Evolutionary conservation across 2,888 invertebrate genomes (phyloP), one percentile per base, ranked within the genome.

Genomic region (Ochropacha duplaris): DNA sequence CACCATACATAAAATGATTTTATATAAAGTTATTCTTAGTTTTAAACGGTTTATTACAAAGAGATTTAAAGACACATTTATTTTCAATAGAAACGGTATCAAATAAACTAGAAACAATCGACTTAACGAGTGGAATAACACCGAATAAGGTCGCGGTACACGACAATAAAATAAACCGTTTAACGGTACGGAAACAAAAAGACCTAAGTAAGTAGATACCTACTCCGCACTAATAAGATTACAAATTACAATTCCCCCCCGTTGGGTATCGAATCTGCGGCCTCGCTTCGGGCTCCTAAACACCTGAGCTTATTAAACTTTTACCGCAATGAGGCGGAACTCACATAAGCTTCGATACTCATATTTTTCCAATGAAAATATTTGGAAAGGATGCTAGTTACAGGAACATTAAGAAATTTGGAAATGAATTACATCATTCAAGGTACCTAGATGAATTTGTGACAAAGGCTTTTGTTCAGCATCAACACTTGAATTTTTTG

Each of bases 281-380:
- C 65, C 65, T 51, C 56, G 49, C 19, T 44, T 44, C 50, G 39
- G 59, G 58, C 57, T 57, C 58, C 65, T 67, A 66, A 74, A 72
- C 75, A 76, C 75, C 78, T 74, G 71, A 74, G 62, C 76, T 76
- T 74, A 79, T 79, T 79, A 76, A 81, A 79, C 71, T 81, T 75
- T 67, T 61, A 31, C 63, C 58, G 58, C 61, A 64, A 58, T 68
- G 64, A 69, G 66, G 26, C 16, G 22, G 58, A 54, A 60, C 52
- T 12, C 19, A 52, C 52, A 52, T 52, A 19, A 28, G 31, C 28
- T 52, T 22, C 12, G 52, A 19, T 52, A 52, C 31, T 19, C 34
- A 19, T 52, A 52, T 22, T 52, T 52, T 19, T 14, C 4, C 12
- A 52, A 52, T 52, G 52, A 22, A 22, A 19, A 52, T 31, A 22